These are phyloP conservation scores for Rhinoderma darwinii DNA, from an alignment of 2,113 vertebrate genomes.

Conservation along the genomic window DNA sequence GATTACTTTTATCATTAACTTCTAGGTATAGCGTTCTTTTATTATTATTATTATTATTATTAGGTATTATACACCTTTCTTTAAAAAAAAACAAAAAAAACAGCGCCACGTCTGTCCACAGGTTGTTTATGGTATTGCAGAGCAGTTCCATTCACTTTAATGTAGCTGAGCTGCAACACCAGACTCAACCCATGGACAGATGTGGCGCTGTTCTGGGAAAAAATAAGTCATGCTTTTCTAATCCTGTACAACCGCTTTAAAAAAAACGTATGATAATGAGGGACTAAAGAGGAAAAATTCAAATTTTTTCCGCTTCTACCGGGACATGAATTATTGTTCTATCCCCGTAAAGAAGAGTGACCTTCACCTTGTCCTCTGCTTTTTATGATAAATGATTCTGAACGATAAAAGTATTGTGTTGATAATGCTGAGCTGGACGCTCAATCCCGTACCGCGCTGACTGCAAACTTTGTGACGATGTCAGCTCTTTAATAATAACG, in stretches of 20 bases:
- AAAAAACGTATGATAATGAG: not conserved
- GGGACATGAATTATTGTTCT: not conserved
- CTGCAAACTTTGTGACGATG: not conserved
- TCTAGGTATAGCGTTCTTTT: not conserved
- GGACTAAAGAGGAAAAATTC: not conserved
- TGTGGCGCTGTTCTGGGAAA: no score
- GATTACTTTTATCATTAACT: not conserved
- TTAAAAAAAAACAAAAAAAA: no score
- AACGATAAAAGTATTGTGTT: constrained; percentile 29
- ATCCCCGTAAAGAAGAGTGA: not conserved
- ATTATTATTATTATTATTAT: no score
- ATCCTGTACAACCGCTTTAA: no score
- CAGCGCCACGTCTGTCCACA: no score
- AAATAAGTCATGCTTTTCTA: no score
- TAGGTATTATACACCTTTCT: no score
- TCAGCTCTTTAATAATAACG: constrained; percentile 32
- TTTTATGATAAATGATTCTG: constrained; percentile 20
- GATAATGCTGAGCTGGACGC: constrained; percentile 15
- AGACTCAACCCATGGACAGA: no score
- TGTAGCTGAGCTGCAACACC: no score
- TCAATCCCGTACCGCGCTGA: not conserved
- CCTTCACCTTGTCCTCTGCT: not conserved
- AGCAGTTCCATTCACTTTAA: no score
- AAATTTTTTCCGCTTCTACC: not conserved
- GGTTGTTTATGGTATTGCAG: no score